phyloP scores from a whole-genome alignment of 2,888 invertebrate species.

The Apamea monoglypha region DNA sequence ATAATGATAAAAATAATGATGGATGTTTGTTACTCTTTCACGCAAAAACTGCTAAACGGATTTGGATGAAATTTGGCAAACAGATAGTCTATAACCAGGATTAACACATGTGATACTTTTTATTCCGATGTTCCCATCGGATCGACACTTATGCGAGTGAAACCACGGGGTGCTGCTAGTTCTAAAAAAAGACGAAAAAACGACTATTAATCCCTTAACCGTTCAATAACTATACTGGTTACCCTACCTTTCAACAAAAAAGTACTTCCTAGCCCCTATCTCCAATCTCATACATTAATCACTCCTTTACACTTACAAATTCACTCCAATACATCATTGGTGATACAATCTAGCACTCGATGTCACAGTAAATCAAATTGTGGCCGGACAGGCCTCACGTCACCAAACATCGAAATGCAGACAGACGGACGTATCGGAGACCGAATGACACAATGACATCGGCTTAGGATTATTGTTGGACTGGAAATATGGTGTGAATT shows the following conservation, averaged over 20 bases:
- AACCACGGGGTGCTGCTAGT: no score
- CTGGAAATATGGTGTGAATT: conserved; percentile 15
- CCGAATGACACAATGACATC: conserved; percentile 59
- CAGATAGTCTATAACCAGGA: no score
- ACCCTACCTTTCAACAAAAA: conserved; percentile 16
- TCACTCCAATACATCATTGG: conserved; percentile 56
- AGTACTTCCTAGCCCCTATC: conserved; percentile 1
- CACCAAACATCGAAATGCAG: conserved; percentile 69
- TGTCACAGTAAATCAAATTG: conserved; percentile 75
- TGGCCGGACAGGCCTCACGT: conserved; percentile 68
- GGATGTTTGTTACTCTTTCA: no score
- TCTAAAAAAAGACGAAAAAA: not conserved
- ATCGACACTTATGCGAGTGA: no score
- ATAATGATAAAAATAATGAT: no score
- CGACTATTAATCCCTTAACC: not conserved
- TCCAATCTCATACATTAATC: conserved; percentile 41
- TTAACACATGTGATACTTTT: no score
- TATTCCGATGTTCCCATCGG: no score
- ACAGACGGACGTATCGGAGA: conserved; percentile 72
- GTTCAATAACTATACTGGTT: not conserved
- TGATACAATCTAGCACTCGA: conserved; percentile 61
- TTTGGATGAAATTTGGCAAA: no score
- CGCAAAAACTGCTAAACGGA: no score
- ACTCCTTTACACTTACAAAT: conserved; percentile 49
- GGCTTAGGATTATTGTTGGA: conserved; percentile 31